Evolutionary conservation across 2,888 invertebrate genomes (phyloP), one percentile per base, ranked within the genome.

Genomic region (Hylaea fasciaria): DNA sequence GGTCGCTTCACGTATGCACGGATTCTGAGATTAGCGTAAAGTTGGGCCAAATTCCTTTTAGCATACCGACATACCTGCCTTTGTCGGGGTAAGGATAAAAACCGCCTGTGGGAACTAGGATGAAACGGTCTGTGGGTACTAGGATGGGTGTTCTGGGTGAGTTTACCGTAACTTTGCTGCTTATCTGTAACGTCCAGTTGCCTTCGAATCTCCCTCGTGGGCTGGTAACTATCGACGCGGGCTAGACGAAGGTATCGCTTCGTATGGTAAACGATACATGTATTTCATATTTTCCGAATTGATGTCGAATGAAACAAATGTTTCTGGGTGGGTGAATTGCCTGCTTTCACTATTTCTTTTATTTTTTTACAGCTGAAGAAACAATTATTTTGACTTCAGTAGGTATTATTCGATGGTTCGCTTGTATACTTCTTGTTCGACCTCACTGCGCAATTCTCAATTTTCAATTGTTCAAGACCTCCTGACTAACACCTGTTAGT

Each of bases 51-150:
- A 61, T 61, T 52, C 56, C 61, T 16, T 12, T 51, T 16, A 56
- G 51, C 45, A 51, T 60, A 54, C 44, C 48, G 52, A 56, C 45
- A 51, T 60, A 54, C 49, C 48, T 39, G 17, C 49, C 45, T 60
- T 50, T 60, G 45, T 50, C 22, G 45, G 52, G 41, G 13, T 37
- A 39, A 12, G 57, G 54, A 60, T 60, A 60, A 55, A 57, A 45
- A 54, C 41, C 35, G 40, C 28, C 57, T 17, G 14, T 48, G 49
- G 46, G 45, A 60, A 55, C 60, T 60, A 54, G 43, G 48, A 43
- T 46, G 22, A 8, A 13, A 22, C 5, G 22, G 22, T 5, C 22
- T 22, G 22, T 22, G 5, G 40, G 40, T 37, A 37, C n/a, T 46
- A 41, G 12, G 35, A n/a, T n/a, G n/a, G 44, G 16, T 37, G 43